Conservation (phyloP, 2,113 vertebrate species). For the Astatoreochromis straeleni region DNA sequence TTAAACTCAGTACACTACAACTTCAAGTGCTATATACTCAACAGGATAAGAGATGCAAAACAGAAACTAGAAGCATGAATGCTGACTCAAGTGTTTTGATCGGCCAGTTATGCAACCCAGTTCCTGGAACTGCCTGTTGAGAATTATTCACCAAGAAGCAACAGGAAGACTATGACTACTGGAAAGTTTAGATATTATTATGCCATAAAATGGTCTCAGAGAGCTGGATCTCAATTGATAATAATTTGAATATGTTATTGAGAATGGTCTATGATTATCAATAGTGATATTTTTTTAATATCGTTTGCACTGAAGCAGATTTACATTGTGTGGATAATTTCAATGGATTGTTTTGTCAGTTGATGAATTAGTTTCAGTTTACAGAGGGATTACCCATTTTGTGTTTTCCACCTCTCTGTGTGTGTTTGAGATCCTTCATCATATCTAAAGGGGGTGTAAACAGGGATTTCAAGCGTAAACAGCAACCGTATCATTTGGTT, state of each 20-base stretch:
- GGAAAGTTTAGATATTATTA: neutral
- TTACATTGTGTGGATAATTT: neutral
- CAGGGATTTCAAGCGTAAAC: neutral
- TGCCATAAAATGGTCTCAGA: neutral
- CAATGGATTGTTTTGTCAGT: neutral
- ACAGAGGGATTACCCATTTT: constrained; percentile 1
- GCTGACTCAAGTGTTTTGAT: neutral
- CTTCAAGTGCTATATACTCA: neutral
- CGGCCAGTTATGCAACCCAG: neutral
- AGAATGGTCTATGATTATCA: neutral
- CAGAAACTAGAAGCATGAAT: neutral
- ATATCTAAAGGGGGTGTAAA: neutral
- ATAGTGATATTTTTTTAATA: neutral
- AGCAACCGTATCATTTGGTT: constrained; percentile 4
- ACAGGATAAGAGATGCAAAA: neutral
- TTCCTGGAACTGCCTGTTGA: neutral
- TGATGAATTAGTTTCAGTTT: constrained; percentile 37
- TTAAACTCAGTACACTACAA: neutral
- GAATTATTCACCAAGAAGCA: neutral
- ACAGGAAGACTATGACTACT: neutral
- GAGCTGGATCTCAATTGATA: neutral
- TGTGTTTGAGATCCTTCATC: neutral
- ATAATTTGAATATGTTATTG: neutral
- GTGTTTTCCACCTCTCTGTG: neutral
- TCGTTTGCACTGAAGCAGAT: neutral